Evolutionary conservation across 2,888 invertebrate species (phyloP).

Genomic region (Tetragonisca angustula): DNA sequence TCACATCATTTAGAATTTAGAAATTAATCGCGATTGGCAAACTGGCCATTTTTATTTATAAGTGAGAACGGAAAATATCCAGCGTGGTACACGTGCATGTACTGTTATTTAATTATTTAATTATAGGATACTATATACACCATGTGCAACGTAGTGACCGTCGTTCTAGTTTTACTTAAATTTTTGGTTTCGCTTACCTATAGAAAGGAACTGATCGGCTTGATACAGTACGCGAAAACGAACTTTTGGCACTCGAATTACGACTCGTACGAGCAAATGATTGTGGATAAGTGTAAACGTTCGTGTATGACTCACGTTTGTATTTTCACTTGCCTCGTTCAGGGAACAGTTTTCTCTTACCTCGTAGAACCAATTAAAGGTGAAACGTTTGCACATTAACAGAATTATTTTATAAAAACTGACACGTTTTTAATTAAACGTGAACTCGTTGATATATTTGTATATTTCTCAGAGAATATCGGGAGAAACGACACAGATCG

Average conservation of each 20-base stretch:
- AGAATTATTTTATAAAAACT: neutral
- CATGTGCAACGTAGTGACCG: constrained; percentile 52
- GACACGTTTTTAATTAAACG: neutral
- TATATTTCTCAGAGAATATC: neutral
- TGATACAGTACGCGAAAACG: constrained; percentile 37
- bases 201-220: constrained; percentile 36
- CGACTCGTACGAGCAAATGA: constrained; percentile 16
- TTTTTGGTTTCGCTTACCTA: constrained; percentile 42
- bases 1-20: too few relatives aligned
- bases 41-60: too few relatives aligned
- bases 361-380: constrained; percentile 31
- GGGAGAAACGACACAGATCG: constrained; percentile 66
- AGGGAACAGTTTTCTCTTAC: constrained; percentile 29
- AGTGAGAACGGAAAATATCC: neutral
- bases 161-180: constrained; percentile 62
- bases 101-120: constrained; percentile 52
- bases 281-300: constrained; percentile 12
- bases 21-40: too few relatives aligned
- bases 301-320: neutral
- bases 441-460: neutral
- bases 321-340: neutral
- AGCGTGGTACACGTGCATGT: neutral
- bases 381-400: neutral
- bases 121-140: constrained; percentile 66
- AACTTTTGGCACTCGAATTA: constrained; percentile 54